These are phyloP conservation scores for Melieria omissa DNA, from an alignment of 2,888 invertebrate genomes.

Conservation along the genomic window DNA sequence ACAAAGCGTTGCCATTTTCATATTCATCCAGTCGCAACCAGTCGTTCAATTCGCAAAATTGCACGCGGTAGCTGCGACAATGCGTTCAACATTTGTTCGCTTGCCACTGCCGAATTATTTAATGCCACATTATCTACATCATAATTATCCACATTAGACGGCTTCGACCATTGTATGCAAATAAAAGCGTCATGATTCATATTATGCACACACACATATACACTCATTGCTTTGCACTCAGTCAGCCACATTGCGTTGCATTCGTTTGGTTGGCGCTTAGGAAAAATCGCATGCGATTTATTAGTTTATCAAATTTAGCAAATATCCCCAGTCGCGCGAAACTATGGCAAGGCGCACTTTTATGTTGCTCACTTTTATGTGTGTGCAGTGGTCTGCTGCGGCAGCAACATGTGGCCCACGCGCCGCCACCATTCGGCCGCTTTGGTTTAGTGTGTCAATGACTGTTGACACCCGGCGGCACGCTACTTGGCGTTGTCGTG, in stretches of 20 bases:
- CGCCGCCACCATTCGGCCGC: slow-evolving; percentile 16
- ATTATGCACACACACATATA: not conserved
- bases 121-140: slow-evolving; percentile 61
- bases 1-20: too few relatives aligned
- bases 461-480: slow-evolving; percentile 27
- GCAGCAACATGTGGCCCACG: slow-evolving; percentile 20
- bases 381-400: slow-evolving; percentile 1
- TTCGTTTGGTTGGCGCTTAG: slow-evolving; percentile 1
- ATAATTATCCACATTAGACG: slow-evolving; percentile 57
- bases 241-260: slow-evolving; percentile 14
- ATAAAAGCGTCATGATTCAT: not conserved
- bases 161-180: slow-evolving; percentile 25
- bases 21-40: too few relatives aligned
- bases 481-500: slow-evolving; percentile 17
- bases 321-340: slow-evolving; percentile 9
- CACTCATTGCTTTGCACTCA: not conserved
- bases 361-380: not conserved
- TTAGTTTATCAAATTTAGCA: slow-evolving; percentile 24
- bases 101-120: slow-evolving; percentile 37
- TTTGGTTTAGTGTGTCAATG: slow-evolving; percentile 22
- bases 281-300: slow-evolving; percentile 34
- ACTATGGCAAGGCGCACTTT: not conserved
- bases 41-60: too few relatives aligned
- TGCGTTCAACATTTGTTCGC: slow-evolving; percentile 11
- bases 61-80: slow-evolving; percentile 8